Evolutionary conservation across 2,797 vertebrate species (phyloP), one percentile per base, ranked within the genome.

Genomic region (Babyrousa celebensis): DNA sequence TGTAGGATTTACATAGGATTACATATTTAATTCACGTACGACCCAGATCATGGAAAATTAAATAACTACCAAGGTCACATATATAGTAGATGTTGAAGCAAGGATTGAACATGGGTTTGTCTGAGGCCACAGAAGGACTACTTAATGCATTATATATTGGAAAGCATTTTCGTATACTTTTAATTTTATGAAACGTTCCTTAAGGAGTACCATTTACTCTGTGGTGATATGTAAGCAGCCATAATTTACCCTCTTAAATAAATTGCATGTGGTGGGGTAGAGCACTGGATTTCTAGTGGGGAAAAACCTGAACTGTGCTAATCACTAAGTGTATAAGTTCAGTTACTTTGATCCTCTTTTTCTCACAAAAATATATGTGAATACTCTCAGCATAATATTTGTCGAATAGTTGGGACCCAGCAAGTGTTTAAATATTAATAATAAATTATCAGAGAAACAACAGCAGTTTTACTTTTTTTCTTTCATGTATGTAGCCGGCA

Each of bases 371-470:
- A 20, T 56, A 20, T 83, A 77, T 71, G 54, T 92, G 65, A 85
- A 71, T 86, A 29, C 36, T 62, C 43, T 89, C 21, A 92, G 54
- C 43, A 60, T n/a, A 70, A 62, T 84, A 56, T 56, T 65, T 83
- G 20, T 60, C 65, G 78, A n/a, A 23, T 84, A 72, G 43, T 82
- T 97, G 68, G 65, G 79, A 71, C 54, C 15, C 58, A 87, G 65
- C n/a, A 84, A 87, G 32, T 77, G 62, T 89, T 85, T 79, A 67
- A 92, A 74, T 88, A 56, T 84, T 89, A 77, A 43, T 92, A 62
- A 27, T 86, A 78, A 68, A 67, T 63, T 77, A 60, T 72, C 75
- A 78, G 54, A 48, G 48, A 85, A 94, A 80, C 21, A 77, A 87
- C 20, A 27, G 74, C n/a, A 74, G 29, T 82, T 82, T 94, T 89